Evolutionary conservation across 2,888 invertebrate genomes (phyloP), one percentile per base, ranked within the genome.

Genomic region (Drosophila neonasuta): DNA sequence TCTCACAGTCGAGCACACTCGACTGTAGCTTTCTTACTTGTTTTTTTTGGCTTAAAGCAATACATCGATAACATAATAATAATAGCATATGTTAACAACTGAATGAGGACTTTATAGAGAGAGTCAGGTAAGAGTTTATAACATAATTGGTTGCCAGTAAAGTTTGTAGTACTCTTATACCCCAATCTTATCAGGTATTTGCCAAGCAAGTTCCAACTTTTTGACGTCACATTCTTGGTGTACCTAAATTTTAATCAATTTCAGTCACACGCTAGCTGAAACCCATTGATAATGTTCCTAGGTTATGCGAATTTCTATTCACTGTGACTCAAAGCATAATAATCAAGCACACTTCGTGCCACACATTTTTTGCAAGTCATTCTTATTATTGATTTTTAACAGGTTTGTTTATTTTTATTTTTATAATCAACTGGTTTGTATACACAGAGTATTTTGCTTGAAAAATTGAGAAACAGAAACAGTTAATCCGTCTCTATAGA

Each of bases 341-440:
- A 7, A 41, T 41, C 13, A 41, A 41, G 7, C 15, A 41, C 13
- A 41, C 7, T 13, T 41, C 39, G 15, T 15, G 39, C 8, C 15
- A 36, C 15, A 15, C 2, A 10, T 20, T 44, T 44, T 44, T 85
- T 3, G 65, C 10, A 1, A 80, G 84, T 45, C 78, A 77, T 8
- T 5, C 1, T 1, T 77, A 50, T 32, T 67, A 44, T 51, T 68
- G 59, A 30, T 79, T 84, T n/a, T 78, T 77, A 64, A 78, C 80
- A 41, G 39, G 39, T 41, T 41, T 41, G 39, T 41, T 13, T 13
- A 41, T 41, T 15, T 41, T 13, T 13, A 13, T 41, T 13, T 41
- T 41, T 36, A n/a, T 36, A 34, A 11, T 11, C 34, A 34, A 34
- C 11, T 11, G 34, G 34, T 34, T 34, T 34, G 11, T 34, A 11